A percentile compares a stretch with the other conserved stretches of the same genome.
These are phyloP conservation scores for Lissonota sp. DNA, from an alignment of 2,888 invertebrate species.

Conservation along the genomic window DNA sequence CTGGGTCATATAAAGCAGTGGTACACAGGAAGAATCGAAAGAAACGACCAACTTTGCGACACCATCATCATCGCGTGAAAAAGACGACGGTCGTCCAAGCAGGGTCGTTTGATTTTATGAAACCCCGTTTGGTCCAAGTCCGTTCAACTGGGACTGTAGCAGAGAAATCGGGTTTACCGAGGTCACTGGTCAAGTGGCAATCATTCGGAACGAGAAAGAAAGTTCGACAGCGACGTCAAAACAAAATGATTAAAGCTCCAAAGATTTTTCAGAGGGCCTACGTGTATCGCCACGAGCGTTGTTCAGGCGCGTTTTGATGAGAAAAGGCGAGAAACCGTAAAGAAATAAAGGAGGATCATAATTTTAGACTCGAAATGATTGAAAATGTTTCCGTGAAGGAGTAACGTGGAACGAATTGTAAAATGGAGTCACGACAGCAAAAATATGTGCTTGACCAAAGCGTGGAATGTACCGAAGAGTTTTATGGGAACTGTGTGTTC, in stretches of 20 bases:
- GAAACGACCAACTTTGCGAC: slow-evolving; percentile 28
- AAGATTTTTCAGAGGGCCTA: no score
- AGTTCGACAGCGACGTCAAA: no score
- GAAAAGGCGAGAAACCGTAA: no score
- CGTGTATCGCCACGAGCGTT: no score
- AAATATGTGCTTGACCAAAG: slow-evolving; percentile 56
- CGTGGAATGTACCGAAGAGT: slow-evolving; percentile 11
- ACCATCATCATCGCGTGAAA: slow-evolving; percentile 39
- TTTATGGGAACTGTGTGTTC: neutral
- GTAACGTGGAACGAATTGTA: slow-evolving; percentile 62
- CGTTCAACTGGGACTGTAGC: no score
- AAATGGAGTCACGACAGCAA: slow-evolving; percentile 35
- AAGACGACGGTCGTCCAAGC: slow-evolving; percentile 19
- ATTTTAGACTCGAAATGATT: no score
- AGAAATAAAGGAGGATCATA: no score
- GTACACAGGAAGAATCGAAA: neutral
- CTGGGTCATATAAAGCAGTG: neutral
- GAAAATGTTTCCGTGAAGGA: slow-evolving; percentile 42
- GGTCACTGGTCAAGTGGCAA: no score
- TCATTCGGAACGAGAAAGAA: neutral
- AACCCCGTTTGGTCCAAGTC: slow-evolving; percentile 16
- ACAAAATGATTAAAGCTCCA: no score
- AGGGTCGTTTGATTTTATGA: slow-evolving; percentile 60
- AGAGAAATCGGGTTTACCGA: no score
- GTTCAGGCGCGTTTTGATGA: no score